Conservation (phyloP, 2,797 vertebrate genomes). For the Spinus pinus region DNA sequence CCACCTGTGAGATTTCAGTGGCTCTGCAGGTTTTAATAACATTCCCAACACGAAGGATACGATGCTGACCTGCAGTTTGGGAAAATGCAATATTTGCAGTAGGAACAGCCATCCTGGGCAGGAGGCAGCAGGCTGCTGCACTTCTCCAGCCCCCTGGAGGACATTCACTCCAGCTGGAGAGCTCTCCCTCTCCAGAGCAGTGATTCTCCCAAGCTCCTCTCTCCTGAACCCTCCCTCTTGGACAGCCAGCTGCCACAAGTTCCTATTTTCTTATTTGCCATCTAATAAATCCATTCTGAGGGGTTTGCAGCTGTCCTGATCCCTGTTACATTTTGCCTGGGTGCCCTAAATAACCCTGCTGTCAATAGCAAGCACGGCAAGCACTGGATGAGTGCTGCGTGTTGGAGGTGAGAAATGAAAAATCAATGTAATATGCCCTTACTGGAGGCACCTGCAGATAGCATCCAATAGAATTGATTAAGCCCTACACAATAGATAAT, state of each 20-base stretch:
- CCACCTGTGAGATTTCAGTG: background rate
- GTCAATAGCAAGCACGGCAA: background rate
- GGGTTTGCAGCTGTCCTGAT: background rate
- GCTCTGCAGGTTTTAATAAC: background rate
- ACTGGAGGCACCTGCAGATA: conserved; percentile 17
- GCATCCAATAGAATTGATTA: conserved; percentile 25
- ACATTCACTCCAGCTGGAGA: background rate
- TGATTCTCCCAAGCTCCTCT: background rate
- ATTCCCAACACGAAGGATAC: background rate
- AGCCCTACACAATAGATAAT: conserved; percentile 22
- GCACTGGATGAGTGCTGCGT: background rate
- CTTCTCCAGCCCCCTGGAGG: background rate
- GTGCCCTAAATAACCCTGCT: background rate
- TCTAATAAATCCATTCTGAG: background rate
- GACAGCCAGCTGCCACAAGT: background rate
- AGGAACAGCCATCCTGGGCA: background rate
- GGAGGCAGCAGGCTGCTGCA: background rate
- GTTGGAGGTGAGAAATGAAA: conserved; percentile 44
- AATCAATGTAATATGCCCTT: conserved; percentile 46
- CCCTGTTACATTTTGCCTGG: background rate
- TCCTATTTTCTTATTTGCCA: conserved; percentile 3
- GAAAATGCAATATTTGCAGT: background rate
- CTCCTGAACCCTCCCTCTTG: background rate
- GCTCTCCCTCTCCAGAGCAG: background rate
- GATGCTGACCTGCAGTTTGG: background rate